phyloP scores from a whole-genome alignment of 2,888 invertebrate species.

The Hyalella azteca region DNA sequence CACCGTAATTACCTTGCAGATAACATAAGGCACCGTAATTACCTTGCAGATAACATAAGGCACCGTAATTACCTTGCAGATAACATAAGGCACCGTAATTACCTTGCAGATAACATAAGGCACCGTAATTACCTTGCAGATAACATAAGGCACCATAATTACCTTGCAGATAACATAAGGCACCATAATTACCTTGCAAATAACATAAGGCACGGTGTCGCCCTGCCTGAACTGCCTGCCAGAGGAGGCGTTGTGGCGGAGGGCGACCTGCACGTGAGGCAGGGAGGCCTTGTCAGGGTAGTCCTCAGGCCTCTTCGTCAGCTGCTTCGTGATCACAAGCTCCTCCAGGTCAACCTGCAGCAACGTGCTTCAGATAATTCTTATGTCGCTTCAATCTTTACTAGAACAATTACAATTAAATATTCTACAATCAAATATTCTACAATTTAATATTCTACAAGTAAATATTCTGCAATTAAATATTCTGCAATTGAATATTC shows the following conservation, averaged over 20 bases:
- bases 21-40: too few relatives aligned
- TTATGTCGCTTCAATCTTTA: neutral
- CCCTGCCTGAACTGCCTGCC: slow-evolving; percentile 86
- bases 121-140: too few relatives aligned
- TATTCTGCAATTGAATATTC: too few relatives aligned
- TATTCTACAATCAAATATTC: too few relatives aligned
- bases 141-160: too few relatives aligned
- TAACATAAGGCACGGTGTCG: slow-evolving; percentile 93
- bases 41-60: too few relatives aligned
- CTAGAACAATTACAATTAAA: neutral
- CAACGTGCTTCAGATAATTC: neutral
- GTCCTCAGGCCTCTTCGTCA: slow-evolving; percentile 91
- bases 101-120: too few relatives aligned
- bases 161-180: too few relatives aligned
- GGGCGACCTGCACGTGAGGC: slow-evolving; percentile 77
- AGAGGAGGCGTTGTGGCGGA: slow-evolving; percentile 69
- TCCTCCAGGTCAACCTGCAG: slow-evolving; percentile 73
- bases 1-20: too few relatives aligned
- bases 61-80: too few relatives aligned
- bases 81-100: too few relatives aligned
- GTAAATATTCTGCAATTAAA: neutral
- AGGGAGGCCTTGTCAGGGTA: slow-evolving; percentile 83
- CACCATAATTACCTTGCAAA: slow-evolving; percentile 89
- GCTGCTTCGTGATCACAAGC: slow-evolving; percentile 88
- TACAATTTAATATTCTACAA: neutral